Percentiles rank a stretch among this genome's conserved stretches.
phyloP scores from a whole-genome alignment of 2,888 invertebrate species.

The Caenorhabditis zanzibari region DNA sequence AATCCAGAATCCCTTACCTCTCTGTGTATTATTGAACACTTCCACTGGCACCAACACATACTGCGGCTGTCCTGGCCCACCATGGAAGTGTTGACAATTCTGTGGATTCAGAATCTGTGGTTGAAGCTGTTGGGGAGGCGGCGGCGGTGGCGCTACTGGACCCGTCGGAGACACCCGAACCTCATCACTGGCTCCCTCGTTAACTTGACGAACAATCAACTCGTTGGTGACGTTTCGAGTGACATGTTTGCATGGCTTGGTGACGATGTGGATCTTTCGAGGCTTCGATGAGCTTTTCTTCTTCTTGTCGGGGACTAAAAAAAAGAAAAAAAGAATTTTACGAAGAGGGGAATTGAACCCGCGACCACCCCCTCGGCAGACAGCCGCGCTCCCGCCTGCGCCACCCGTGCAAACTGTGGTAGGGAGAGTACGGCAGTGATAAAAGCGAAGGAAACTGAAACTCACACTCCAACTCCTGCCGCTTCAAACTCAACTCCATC shows the following conservation, averaged over 20 bases:
- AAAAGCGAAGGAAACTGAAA: slow-evolving; percentile 7
- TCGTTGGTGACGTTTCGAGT: slow-evolving; percentile 28
- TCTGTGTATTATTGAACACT: background rate
- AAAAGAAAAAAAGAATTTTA: background rate
- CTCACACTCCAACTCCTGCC: slow-evolving; percentile 44
- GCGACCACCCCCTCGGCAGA: background rate
- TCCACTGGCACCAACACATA: slow-evolving; percentile 40
- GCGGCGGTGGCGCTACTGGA: background rate
- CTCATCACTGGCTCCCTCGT: slow-evolving; percentile 39
- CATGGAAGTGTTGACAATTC: background rate
- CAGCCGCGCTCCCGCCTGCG: too few relatives aligned
- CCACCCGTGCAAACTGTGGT: too few relatives aligned
- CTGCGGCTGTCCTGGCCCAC: slow-evolving; percentile 24
- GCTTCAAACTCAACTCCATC: slow-evolving; percentile 44
- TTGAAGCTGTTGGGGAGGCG: background rate
- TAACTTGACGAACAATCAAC: slow-evolving; percentile 28
- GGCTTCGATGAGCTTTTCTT: slow-evolving; percentile 3
- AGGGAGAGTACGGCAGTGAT: background rate
- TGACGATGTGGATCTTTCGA: slow-evolving; percentile 43
- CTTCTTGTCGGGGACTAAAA: slow-evolving; percentile 37
- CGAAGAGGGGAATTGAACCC: background rate
- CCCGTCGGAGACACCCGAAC: slow-evolving; percentile 18
- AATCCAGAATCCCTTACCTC: slow-evolving; percentile 1
- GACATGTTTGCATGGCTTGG: slow-evolving; percentile 47
- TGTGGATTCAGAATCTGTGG: slow-evolving; percentile 1